These are phyloP conservation scores for Drosophila robusta DNA, from an alignment of 2,888 invertebrate genomes.

Conservation along the genomic window DNA sequence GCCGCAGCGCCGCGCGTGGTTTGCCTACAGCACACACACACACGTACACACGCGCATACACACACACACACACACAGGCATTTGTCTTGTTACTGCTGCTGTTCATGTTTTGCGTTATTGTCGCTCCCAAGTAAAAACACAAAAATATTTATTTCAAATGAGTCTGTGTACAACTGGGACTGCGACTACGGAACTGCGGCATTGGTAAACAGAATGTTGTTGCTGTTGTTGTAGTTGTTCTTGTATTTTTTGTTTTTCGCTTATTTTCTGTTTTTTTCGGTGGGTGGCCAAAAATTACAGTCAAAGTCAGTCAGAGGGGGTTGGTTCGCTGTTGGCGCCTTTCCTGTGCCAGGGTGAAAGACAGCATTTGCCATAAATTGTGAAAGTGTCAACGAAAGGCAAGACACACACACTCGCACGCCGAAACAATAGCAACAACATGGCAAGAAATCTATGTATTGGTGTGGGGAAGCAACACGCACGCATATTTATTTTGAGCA, in stretches of 20 bases:
- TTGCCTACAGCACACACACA: constrained; percentile 64
- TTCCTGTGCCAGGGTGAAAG: constrained; percentile 69
- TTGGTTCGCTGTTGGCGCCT: constrained; percentile 66
- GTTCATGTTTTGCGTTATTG: constrained; percentile 80
- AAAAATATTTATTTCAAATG: constrained; percentile 81
- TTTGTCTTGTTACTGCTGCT: constrained; percentile 63
- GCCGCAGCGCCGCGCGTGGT: constrained; percentile 75
- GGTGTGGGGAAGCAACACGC: constrained; percentile 77
- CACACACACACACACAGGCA: constrained; percentile 35
- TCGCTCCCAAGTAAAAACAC: constrained; percentile 81
- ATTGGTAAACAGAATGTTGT: constrained; percentile 68
- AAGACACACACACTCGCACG: constrained; percentile 51
- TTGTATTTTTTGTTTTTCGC: constrained; percentile 25
- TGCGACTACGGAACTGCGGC: constrained; percentile 54
- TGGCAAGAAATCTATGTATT: constrained; percentile 33
- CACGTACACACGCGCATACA: constrained; percentile 22
- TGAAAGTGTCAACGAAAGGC: constrained; percentile 82
- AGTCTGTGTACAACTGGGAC: constrained; percentile 75
- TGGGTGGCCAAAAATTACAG: constrained; percentile 75
- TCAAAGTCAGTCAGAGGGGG: constrained; percentile 55
- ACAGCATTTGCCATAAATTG: constrained; percentile 81
- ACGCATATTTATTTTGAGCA: constrained; percentile 79
- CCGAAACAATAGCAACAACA: constrained; percentile 22
- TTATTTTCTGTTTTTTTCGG: constrained; percentile 37
- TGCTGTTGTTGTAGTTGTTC: constrained; percentile 15